A percentile compares a stretch with the other conserved stretches of the same genome.
Evolutionary conservation across 53 echinoderm and acorn worm species (phyloP).

Genomic region (Patiria pectinifera): DNA sequence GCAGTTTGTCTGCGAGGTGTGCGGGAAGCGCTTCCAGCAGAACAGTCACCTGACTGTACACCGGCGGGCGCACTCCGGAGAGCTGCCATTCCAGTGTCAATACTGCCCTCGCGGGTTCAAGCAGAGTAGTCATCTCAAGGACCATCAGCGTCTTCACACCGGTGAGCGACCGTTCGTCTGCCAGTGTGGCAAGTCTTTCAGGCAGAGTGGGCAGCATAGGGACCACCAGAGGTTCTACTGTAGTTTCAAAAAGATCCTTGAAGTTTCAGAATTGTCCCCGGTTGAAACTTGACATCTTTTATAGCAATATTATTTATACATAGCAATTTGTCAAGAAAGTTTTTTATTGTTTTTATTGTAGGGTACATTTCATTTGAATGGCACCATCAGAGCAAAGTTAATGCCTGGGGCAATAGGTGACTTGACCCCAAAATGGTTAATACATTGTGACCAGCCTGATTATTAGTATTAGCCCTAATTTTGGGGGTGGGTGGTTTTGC

Average conservation of each 20-base stretch:
- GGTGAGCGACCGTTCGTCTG: constrained; percentile 46
- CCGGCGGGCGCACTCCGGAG: constrained; percentile 43
- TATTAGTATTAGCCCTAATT: no score
- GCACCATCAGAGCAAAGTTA: no score
- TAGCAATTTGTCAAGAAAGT: no score
- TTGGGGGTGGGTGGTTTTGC: no score
- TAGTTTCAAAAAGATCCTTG: constrained; percentile 38
- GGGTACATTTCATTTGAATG: no score
- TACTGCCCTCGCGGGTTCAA: constrained; percentile 47
- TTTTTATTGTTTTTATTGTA: background rate
- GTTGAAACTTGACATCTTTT: background rate
- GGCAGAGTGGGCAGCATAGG: constrained; percentile 34
- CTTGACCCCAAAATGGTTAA: no score
- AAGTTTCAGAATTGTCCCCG: constrained; percentile 1
- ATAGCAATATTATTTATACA: no score
- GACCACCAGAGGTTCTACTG: constrained; percentile 51
- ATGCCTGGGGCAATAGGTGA: no score
- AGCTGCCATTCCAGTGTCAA: constrained; percentile 33
- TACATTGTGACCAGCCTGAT: no score
- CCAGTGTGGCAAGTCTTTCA: constrained; percentile 22
- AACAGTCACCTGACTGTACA: constrained; percentile 52
- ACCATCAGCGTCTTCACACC: constrained; percentile 27
- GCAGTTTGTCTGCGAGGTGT: constrained; percentile 45
- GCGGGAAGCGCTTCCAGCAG: constrained; percentile 56
- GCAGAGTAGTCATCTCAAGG: constrained; percentile 36